Base-by-base conservation (phyloP, 2,888 invertebrate species). In the Lottia scabra region DNA sequence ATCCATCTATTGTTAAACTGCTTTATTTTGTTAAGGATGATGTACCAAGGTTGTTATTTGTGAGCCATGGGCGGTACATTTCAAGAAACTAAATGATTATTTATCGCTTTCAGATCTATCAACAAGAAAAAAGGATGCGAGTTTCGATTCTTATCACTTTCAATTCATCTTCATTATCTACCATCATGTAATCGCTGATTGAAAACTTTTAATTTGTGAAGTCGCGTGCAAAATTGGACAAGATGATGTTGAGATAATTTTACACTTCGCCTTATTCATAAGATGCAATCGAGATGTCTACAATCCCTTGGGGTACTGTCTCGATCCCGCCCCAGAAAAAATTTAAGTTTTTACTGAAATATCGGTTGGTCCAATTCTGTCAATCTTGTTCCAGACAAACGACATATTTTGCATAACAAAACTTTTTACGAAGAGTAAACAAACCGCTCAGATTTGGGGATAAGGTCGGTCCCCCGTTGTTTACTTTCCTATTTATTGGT, bases 201-300 rank as follows among this genome's bases (percentile, higher is more conserved):
- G 38, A 63, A 38, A n/a, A n/a, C 44, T 63, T 63, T 68, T 68
- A 38, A 68, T 68, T 62, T 43, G 63, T 44, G 62, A 43, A 45
- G 13, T 68, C 63, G 68, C 68, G 68, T 68, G 68, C 62, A 68
- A 19, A 63, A 63, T 44, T 27, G 30, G 43, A 62, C 38, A 63
- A 27, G 38, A 62, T 44, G 62, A 68, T 63, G 38, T 68, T 23
- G 30, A 63, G 62, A 68, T 43, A 43, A 38, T 44, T 67, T 5
- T 26, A 13, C 68, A 63, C 68, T 45, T 68, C 10, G 26, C 43
- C 63, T 43, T n/a, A 15, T 19, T 23, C 45, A 10, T 15, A 15
- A 46, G 43, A 27, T 19, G 68, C 68, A 68, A 68, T 68, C 44
- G 63, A 63, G 63, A 44, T 68, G 68, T 19, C 68, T 30, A 19